A percentile compares a stretch with the other conserved stretches of the same genome.
Conservation (phyloP, 30 jellyfish, hydroid and myxozoan species). For the Hydra vulgaris region DNA sequence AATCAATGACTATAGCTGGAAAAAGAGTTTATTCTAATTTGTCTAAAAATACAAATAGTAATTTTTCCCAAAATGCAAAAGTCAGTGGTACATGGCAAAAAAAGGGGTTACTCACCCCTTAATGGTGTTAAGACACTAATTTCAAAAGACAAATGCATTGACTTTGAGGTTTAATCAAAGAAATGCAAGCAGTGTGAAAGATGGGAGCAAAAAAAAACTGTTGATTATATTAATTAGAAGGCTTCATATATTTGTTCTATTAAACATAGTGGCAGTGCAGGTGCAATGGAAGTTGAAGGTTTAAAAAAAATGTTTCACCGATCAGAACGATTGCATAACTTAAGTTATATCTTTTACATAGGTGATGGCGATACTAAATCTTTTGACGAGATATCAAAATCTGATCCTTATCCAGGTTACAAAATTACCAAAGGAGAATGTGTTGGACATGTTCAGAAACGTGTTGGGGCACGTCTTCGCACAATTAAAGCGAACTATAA, state of each 20-base stretch:
- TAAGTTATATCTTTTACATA: slow-evolving; percentile 17
- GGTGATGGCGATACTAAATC: slow-evolving; percentile 40
- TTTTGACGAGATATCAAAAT: slow-evolving; percentile 12
- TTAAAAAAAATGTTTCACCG: slow-evolving; percentile 10
- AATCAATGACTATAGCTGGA: slow-evolving; percentile 4
- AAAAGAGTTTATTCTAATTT: background rate
- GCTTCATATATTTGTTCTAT: slow-evolving; percentile 26
- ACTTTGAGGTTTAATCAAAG: slow-evolving; percentile 16
- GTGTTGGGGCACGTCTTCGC: slow-evolving; percentile 16
- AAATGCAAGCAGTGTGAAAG: slow-evolving; percentile 29
- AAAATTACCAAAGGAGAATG: slow-evolving; percentile 9
- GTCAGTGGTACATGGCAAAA: slow-evolving; percentile 16
- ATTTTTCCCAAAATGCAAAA: background rate
- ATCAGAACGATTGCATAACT: slow-evolving; percentile 12
- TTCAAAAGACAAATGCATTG: slow-evolving; percentile 25
- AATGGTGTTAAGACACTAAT: slow-evolving; percentile 8
- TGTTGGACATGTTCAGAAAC: background rate
- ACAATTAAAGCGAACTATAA: background rate
- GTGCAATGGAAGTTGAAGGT: slow-evolving; percentile 52
- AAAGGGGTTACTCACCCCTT: slow-evolving; percentile 9
- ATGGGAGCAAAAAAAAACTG: slow-evolving; percentile 27
- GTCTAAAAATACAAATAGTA: background rate
- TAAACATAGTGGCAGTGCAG: slow-evolving; percentile 34
- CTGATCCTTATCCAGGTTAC: slow-evolving; percentile 9
- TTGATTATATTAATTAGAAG: slow-evolving; percentile 24